Evolutionary conservation across 2,888 invertebrate genomes (phyloP).

Genomic region (Macaria liturata): DNA sequence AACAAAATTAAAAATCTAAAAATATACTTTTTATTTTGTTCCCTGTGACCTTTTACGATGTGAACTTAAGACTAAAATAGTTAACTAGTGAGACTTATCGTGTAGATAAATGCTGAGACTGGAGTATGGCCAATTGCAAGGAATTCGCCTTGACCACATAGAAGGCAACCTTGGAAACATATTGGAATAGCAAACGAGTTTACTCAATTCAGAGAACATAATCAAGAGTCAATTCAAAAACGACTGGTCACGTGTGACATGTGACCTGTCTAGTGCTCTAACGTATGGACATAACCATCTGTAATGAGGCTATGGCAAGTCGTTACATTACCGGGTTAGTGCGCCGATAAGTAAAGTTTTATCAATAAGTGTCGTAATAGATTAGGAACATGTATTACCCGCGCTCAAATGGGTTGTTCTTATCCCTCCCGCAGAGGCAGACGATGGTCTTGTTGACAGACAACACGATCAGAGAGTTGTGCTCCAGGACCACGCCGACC

Average conservation of each 20-base stretch:
- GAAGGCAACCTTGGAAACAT: conserved; percentile 63
- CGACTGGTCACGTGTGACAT: conserved; percentile 20
- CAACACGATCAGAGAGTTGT: conserved; percentile 79
- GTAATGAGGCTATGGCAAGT: conserved; percentile 30
- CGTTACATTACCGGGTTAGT: conserved; percentile 39
- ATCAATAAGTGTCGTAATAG: conserved; percentile 51
- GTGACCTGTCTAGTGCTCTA: conserved; percentile 9
- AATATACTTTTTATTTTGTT: conserved; percentile 24
- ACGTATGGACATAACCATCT: conserved; percentile 23
- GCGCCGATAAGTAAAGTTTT: conserved; percentile 42
- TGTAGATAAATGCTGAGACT: conserved; percentile 39
- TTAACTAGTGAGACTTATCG: neutral
- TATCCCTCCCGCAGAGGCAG: conserved; percentile 78
- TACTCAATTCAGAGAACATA: conserved; percentile 31
- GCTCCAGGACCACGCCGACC: conserved; percentile 80
- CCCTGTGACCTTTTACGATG: conserved; percentile 23
- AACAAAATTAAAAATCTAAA: conserved; percentile 47
- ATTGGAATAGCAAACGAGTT: conserved; percentile 61
- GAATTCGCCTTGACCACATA: conserved; percentile 67
- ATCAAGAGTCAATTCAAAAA: conserved; percentile 14
- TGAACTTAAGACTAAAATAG: conserved; percentile 19
- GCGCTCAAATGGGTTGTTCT: conserved; percentile 77
- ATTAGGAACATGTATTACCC: conserved; percentile 70
- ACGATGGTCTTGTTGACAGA: conserved; percentile 80
- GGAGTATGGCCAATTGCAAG: conserved; percentile 53